These are phyloP conservation scores for Heliconius aoede DNA, from an alignment of 2,888 invertebrate genomes.

Conservation along the genomic window DNA sequence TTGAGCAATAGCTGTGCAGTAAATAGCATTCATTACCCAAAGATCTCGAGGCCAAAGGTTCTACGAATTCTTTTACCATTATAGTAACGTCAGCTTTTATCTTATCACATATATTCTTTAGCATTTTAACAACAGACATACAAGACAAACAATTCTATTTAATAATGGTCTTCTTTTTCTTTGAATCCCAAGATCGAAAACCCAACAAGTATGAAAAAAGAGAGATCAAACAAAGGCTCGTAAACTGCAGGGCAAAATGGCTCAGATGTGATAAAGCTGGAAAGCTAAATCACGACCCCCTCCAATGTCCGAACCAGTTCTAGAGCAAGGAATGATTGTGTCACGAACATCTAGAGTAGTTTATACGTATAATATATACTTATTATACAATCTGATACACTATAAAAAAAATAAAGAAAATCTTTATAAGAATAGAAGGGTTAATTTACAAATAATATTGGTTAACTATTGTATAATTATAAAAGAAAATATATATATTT, in stretches of 20 bases:
- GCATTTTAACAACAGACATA: neutral
- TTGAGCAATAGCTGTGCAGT: slow-evolving; percentile 4
- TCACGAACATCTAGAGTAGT: slow-evolving; percentile 44
- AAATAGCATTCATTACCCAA: slow-evolving; percentile 14
- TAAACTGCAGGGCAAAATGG: slow-evolving; percentile 46
- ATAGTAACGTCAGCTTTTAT: neutral
- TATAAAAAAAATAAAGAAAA: neutral
- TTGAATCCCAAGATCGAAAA: neutral
- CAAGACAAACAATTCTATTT: neutral
- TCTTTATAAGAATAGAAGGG: no score
- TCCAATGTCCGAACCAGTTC: slow-evolving; percentile 64
- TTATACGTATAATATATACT: slow-evolving; percentile 61
- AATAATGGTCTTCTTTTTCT: neutral
- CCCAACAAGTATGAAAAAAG: neutral
- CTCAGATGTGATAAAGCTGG: slow-evolving; percentile 45
- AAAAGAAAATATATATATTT: neutral
- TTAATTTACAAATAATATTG: no score
- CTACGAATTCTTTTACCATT: slow-evolving; percentile 63
- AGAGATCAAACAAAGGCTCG: slow-evolving; percentile 45
- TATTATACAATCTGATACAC: slow-evolving; percentile 52
- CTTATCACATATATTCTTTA: slow-evolving; percentile 2
- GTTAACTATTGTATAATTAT: no score
- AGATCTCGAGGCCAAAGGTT: slow-evolving; percentile 67
- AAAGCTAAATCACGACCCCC: slow-evolving; percentile 54
- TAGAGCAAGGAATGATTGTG: slow-evolving; percentile 58